Conservation (phyloP, 2,797 vertebrate genomes). For the Platyrinchus mystaceus region DNA sequence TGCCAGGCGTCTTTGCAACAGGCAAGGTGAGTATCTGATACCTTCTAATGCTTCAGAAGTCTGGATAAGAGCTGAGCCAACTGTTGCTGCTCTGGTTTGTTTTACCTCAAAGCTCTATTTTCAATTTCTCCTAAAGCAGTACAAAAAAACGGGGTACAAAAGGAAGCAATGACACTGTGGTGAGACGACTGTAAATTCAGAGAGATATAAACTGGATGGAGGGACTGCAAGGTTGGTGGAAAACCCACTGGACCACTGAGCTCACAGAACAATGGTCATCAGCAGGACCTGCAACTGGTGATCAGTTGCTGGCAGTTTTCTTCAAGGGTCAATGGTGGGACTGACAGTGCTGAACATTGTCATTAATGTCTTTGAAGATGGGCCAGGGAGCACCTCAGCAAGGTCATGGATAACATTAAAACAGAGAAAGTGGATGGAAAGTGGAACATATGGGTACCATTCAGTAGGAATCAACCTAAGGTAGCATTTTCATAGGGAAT, state of each 20-base stretch:
- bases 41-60: not conserved
- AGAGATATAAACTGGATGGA: not conserved
- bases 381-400: not conserved
- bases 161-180: not conserved
- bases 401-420: not conserved
- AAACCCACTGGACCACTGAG: not conserved
- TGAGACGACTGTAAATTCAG: not conserved
- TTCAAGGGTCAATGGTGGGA: not conserved
- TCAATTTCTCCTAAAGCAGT: not conserved
- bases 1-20: not conserved
- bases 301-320: not conserved
- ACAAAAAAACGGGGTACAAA: not conserved
- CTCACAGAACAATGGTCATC: not conserved
- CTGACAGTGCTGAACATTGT: not conserved
- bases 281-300: not conserved
- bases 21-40: not conserved
- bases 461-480: not conserved
- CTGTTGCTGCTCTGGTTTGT: not conserved
- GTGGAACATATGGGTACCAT: not conserved
- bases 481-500: not conserved
- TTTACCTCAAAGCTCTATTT: not conserved
- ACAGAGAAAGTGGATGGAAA: not conserved
- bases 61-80: not conserved
- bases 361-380: not conserved
- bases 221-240: not conserved